Evolutionary conservation across 2,113 vertebrate genomes (phyloP), one percentile per base, ranked within the genome.

Genomic region (Marmota flaviventris): DNA sequence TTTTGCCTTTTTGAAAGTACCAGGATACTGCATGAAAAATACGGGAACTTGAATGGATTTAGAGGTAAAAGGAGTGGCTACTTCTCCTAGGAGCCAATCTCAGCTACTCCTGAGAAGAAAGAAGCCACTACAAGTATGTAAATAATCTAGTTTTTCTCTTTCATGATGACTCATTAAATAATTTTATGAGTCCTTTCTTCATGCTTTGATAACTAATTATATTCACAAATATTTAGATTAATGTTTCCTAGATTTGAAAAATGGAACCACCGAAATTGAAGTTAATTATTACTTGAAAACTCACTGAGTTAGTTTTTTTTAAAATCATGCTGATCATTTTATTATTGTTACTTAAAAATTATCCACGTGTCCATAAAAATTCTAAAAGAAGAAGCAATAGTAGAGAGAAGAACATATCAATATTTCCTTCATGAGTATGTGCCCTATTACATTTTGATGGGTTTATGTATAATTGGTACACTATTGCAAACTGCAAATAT

Each of bases 11-110:
- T 95, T 96, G 91, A 39, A 85, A 96, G 56, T 83, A 58, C 76
- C 61, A 91, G 58, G 77, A 76, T 82, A 27, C 85, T 94, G 51
- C 92, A 67, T 89, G 95, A 77, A n/a, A 89, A 56, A 48, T n/a
- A 78, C 10, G 1, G 73, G n/a, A 91, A 45, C 88, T 97, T 97
- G 61, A 76, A 99, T 99, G 98, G 98, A 99, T 96, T 98, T 98
- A 45, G 97, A 98, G 85, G 75, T 98, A 96, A 98, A 97, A 98
- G 97, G 98, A 94, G 63, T 98, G 93, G 75, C 98, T 61, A 95
- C 97, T 5, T 97, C 98, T 70, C 88, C 97, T 97, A 79, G 0
- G 93, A 95, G 72, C 73, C 97, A 98, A 94, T 45, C 79, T 95
- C 95, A 58, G 20, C 86, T 97, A 17, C 69, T 93, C 32, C 12